Evolutionary conservation across 2,888 invertebrate species (phyloP).

Genomic region (Chrysolina oricalcia): DNA sequence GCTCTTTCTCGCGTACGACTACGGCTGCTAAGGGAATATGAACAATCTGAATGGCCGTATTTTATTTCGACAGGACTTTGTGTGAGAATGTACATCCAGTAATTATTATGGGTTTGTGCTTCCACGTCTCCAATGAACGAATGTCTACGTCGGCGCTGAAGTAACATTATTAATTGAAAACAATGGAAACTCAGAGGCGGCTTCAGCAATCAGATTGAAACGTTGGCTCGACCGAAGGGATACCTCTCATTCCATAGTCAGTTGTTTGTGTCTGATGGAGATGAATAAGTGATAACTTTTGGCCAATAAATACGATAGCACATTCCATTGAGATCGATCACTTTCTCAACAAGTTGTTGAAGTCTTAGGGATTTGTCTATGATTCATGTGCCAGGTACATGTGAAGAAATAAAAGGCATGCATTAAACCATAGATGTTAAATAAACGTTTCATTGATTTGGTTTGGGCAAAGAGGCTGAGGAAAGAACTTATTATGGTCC

Average conservation of each 20-base stretch:
- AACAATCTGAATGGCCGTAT: constrained; percentile 14
- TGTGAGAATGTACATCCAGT: constrained; percentile 11
- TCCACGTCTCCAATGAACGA: not conserved
- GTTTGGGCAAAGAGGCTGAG: no score
- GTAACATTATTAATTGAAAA: constrained; percentile 12
- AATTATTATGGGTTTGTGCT: constrained; percentile 13
- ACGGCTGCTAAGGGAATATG: not conserved
- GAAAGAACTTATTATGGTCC: no score
- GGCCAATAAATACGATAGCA: no score
- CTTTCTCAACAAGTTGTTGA: no score
- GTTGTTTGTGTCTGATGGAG: no score
- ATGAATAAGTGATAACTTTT: no score
- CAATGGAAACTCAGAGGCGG: not conserved
- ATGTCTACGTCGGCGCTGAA: not conserved
- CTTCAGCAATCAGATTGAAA: not conserved
- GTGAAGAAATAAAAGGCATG: no score
- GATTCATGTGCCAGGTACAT: no score
- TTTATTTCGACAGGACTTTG: constrained; percentile 16
- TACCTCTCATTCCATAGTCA: not conserved
- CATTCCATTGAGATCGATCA: no score
- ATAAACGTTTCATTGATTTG: no score
- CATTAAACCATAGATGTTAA: no score
- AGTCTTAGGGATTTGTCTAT: no score
- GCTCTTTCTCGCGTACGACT: constrained; percentile 11
- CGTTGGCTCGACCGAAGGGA: not conserved